Evolutionary conservation across 2,797 vertebrate genomes (phyloP), one percentile per base, ranked within the genome.

Genomic region (Neoniphon sammara): DNA sequence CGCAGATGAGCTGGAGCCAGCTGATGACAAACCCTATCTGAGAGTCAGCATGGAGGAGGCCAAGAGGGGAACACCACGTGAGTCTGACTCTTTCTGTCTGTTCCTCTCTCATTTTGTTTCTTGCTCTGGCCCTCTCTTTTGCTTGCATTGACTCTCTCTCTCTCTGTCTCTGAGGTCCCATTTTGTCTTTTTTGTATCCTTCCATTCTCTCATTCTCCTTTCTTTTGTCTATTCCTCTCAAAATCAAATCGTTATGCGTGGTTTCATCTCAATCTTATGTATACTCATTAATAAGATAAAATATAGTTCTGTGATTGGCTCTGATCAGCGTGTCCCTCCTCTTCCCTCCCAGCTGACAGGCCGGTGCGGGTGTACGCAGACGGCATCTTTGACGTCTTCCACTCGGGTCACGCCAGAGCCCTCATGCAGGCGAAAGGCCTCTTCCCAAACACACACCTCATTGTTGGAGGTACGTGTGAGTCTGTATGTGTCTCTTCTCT

Each of bases 341-440:
- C 39, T 82, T 54, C 66, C 25, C 2, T 0, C 63, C 8, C 91
- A 99, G 97, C 82, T 74, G 92, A 97, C 62, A 95, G 97, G 71
- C 97, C 98, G 0, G 97, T 99, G 87, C 94, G 98, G 82, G 98
- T 99, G 81, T 99, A 99, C 25, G 98, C 98, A 0, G 98, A 99
- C 73, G 97, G 98, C 47, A 99, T 99, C 92, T 99, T 99, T 88
- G 98, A 99, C 68, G 94, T 99, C 87, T 99, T 99, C 90, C 98
- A 99, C 89, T 98, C 97, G 5, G 98, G 98, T 83, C 98, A 99
- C 14, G 97, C 98, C 80, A 95, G 98, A 53, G 98, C 98, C 50
- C 94, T 99, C 86, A 99, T 99, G 98, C 98, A 99, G 92, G 98
- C 98, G 0, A 99, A 99, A 92, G 93, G 94, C 81, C 97, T 99